Evolutionary conservation across 2,888 invertebrate species (phyloP), one percentile per base, ranked within the genome.

Genomic region (Steinernema hermaphroditum): DNA sequence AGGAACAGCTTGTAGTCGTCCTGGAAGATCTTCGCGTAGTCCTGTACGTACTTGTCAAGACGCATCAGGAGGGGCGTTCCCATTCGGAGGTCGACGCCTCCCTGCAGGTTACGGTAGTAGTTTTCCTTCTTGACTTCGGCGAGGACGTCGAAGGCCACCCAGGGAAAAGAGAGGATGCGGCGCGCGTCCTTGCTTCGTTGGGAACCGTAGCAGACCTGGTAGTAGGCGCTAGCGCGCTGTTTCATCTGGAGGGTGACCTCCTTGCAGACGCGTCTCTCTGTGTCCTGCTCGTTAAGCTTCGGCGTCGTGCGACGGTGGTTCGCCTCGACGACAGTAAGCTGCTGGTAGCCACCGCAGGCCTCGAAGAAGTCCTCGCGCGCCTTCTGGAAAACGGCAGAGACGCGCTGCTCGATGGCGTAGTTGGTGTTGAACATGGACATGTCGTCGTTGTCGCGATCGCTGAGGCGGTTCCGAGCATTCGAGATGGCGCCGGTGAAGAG

Each of bases 391-490:
- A 80, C 73, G 12, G 68, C 62, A 14, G 68, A 54, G 27, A 83
- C 73, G 29, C 80, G 82, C 44, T 83, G 77, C 70, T 86, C 84
- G 29, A 86, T 82, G 68, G 85, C 77, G 57, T 81, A 80, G 68
- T 82, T 81, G 6, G 82, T 83, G 71, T 82, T 82, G 76, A 75
- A 82, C 69, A 81, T 80, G 34, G 79, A 78, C 83, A 86, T 85
- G 70, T 86, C 83, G 71, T 86, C 86, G 43, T 81, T 79, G 71
- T 86, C 86, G 69, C 78, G 80, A 49, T 86, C 85, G 22, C 80
- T 79, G 24, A 84, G 72, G 0, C 82, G 77, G 69, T 82, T 85
- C 6, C 83, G 73, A 62, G 82, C 77, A 9, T 79, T 77, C 8
- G 76, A 29, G 68, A 82, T 80, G 70, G 78, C 79, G 22, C 82